Conservation (phyloP, 2,888 invertebrate species). For the Eulithis testata region DNA sequence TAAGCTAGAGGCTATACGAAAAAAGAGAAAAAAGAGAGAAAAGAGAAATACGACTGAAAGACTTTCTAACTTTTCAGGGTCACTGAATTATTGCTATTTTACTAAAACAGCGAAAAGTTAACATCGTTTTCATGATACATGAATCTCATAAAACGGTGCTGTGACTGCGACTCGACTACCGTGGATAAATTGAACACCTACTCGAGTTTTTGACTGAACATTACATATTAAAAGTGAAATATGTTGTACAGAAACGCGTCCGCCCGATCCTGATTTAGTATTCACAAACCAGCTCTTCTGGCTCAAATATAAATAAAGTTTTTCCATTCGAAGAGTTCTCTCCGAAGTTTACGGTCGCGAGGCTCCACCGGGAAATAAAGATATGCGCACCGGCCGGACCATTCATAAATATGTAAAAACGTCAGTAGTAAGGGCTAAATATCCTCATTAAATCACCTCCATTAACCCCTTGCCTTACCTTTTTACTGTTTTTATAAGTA, state of each 20-base stretch:
- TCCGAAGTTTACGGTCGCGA: slow-evolving; percentile 68
- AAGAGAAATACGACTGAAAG: slow-evolving; percentile 14
- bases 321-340: slow-evolving; percentile 73
- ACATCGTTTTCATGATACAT: slow-evolving; percentile 28
- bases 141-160: slow-evolving; percentile 20
- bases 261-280: slow-evolving; percentile 69
- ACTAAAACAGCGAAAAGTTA: slow-evolving; percentile 26
- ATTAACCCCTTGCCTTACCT: slow-evolving; percentile 41
- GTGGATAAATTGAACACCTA: slow-evolving; percentile 37
- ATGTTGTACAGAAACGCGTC: slow-evolving; percentile 44
- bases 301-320: slow-evolving; percentile 81
- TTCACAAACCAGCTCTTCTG: slow-evolving; percentile 71
- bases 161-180: slow-evolving; percentile 27
- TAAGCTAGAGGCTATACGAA: too few species aligned
- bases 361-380: slow-evolving; percentile 70
- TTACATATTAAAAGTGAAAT: slow-evolving; percentile 46
- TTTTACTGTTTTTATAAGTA: slow-evolving; percentile 14
- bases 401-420: slow-evolving; percentile 60
- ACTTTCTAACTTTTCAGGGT: slow-evolving; percentile 16
- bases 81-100: slow-evolving; percentile 20
- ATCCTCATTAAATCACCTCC: slow-evolving; percentile 43
- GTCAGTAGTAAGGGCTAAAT: slow-evolving; percentile 43
- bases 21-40: too few species aligned
- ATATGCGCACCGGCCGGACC: slow-evolving; percentile 58
- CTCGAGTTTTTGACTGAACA: slow-evolving; percentile 38